A percentile compares a stretch with the other conserved stretches of the same genome.
Evolutionary conservation across 2,113 vertebrate species (phyloP).

Genomic region (Dicaeum eximium): DNA sequence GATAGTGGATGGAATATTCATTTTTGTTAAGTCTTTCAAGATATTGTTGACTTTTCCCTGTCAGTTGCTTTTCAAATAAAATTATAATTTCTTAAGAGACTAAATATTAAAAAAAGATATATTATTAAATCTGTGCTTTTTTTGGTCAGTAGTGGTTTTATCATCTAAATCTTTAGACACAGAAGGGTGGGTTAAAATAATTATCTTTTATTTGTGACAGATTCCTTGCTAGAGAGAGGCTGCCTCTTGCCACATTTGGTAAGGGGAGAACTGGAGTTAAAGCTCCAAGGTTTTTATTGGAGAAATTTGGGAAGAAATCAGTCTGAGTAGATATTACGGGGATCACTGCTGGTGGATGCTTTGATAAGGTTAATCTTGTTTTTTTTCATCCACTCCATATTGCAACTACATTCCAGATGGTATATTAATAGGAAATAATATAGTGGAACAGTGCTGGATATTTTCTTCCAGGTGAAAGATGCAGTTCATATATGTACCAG

Average conservation of each 20-base stretch:
- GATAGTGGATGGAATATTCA: not conserved
- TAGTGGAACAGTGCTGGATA: not conserved
- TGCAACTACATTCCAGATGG: not conserved
- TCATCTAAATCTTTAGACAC: not conserved
- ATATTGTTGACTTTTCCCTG: not conserved
- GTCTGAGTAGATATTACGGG: not conserved
- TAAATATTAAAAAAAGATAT: not conserved
- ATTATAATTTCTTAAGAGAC: not conserved
- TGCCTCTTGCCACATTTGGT: not conserved
- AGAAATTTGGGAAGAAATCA: not conserved
- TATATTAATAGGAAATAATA: not conserved
- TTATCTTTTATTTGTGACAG: not conserved
- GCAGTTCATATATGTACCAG: not conserved
- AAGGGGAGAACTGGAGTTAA: not conserved
- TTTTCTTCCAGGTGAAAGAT: not conserved
- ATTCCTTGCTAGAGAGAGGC: not conserved
- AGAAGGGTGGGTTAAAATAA: not conserved
- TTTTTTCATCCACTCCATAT: not conserved
- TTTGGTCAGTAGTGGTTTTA: not conserved
- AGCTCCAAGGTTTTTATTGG: not conserved
- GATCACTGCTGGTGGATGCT: not conserved
- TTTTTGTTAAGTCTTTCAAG: not conserved
- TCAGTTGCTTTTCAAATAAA: not conserved
- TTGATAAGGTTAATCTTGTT: not conserved
- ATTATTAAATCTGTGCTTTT: not conserved